These are phyloP conservation scores for Ptilorrhoa leucosticta DNA, from an alignment of 2,113 vertebrate genomes.

Conservation along the genomic window DNA sequence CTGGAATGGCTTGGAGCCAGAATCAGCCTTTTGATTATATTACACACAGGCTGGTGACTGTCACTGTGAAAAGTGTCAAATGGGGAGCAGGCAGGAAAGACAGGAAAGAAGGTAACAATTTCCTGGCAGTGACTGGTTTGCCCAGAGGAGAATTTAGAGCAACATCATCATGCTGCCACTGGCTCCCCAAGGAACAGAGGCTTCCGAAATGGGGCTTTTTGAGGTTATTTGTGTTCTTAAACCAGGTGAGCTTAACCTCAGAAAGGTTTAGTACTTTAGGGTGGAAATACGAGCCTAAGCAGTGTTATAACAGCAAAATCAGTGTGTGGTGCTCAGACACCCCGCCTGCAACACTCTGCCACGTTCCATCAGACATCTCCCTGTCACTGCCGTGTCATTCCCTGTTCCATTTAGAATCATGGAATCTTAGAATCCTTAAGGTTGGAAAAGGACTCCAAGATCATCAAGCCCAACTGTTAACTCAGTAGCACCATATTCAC, in stretches of 20 bases:
- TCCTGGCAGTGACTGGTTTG: not conserved
- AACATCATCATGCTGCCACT: not conserved
- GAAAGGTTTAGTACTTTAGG: not conserved
- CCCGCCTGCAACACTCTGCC: not conserved
- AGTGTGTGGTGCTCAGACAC: not conserved
- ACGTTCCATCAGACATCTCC: not conserved
- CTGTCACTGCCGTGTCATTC: not conserved
- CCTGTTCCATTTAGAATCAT: not conserved
- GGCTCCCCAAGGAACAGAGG: not conserved
- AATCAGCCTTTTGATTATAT: constrained; percentile 28
- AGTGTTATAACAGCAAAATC: not conserved
- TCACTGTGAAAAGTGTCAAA: constrained; percentile 5
- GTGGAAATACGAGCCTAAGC: not conserved
- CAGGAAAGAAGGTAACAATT: not conserved
- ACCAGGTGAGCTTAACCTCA: not conserved
- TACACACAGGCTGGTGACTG: not conserved
- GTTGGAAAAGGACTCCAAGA: not conserved
- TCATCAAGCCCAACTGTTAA: not conserved
- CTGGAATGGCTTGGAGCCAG: not conserved
- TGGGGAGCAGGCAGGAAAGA: not conserved
- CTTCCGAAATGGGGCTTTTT: not conserved
- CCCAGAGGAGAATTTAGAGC: not conserved
- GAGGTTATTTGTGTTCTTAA: not conserved
- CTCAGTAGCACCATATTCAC: not conserved
- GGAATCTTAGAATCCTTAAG: not conserved